Conservation (phyloP, 2,797 vertebrate species). For the Sphenodon punctatus region DNA sequence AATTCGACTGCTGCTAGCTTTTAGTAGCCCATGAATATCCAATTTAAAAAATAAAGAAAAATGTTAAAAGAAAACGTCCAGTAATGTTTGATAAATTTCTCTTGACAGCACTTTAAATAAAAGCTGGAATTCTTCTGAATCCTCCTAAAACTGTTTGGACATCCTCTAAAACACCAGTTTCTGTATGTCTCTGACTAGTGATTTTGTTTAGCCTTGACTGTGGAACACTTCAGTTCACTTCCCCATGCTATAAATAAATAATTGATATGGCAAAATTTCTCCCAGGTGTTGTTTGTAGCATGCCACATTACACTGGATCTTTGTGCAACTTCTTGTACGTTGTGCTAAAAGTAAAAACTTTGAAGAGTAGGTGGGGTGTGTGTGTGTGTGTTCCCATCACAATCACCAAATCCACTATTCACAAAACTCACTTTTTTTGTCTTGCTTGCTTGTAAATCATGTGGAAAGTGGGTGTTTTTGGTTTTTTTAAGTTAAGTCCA, state of each 20-base stretch:
- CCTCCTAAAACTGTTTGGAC: not conserved
- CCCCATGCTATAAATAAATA: constrained; percentile 4
- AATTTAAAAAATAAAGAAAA: too few relatives aligned
- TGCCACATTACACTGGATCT: too few relatives aligned
- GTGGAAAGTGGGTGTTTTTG: not conserved
- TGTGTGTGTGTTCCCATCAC: too few relatives aligned
- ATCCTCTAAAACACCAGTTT: fast-evolving
- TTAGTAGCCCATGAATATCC: not conserved
- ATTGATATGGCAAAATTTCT: fast-evolving
- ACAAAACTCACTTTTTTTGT: not conserved
- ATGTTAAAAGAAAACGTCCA: too few relatives aligned
- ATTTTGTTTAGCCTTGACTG: fast-evolving
- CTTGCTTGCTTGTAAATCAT: fast-evolving
- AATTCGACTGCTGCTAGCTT: not conserved
- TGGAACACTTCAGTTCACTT: not conserved
- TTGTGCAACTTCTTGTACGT: too few relatives aligned
- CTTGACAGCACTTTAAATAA: not conserved
- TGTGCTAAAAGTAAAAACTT: not conserved
- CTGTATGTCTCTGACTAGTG: not conserved
- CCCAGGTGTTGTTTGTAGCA: not conserved
- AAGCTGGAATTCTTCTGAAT: not conserved
- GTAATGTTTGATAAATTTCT: not conserved
- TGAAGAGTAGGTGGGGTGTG: too few relatives aligned
- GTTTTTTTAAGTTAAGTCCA: fast-evolving
- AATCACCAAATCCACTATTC: fast-evolving